Evolutionary conservation across 2,113 vertebrate genomes (phyloP).

Genomic region (Equus przewalskii): DNA sequence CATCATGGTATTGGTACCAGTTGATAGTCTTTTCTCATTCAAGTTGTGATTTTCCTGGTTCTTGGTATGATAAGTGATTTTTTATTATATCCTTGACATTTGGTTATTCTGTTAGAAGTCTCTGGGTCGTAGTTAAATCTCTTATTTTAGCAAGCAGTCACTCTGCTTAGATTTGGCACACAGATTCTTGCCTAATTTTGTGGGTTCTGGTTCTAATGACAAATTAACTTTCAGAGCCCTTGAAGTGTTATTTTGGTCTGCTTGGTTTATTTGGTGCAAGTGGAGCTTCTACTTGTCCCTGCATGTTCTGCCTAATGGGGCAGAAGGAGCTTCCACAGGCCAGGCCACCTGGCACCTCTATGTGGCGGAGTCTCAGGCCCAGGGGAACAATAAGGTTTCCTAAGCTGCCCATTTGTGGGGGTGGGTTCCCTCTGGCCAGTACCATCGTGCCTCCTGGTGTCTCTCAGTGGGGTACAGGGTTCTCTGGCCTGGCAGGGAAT

Average conservation of each 20-base stretch:
- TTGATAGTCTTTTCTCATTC: not conserved
- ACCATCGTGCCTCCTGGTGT: not conserved
- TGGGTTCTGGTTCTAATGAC: not conserved
- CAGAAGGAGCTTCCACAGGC: not conserved
- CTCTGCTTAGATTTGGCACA: not conserved
- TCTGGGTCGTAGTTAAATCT: not conserved
- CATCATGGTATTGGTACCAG: not conserved
- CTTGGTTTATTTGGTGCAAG: not conserved
- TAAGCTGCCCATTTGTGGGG: not conserved
- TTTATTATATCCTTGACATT: not conserved
- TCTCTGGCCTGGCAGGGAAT: not conserved
- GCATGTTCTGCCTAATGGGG: not conserved
- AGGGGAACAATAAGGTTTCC: not conserved
- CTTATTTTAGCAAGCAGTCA: not conserved
- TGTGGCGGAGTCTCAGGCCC: not conserved
- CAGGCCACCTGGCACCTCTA: not conserved
- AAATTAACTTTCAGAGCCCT: not conserved
- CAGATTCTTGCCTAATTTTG: not conserved
- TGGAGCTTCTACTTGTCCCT: not conserved
- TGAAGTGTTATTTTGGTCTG: not conserved
- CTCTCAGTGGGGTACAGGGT: not conserved
- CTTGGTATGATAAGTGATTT: not conserved
- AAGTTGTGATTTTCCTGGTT: conserved; percentile 15
- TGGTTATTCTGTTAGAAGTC: not conserved
- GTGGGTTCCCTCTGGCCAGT: not conserved